Percentiles rank a stretch among this genome's conserved stretches.
These are phyloP conservation scores for Polyommatus icarus DNA, from an alignment of 2,888 invertebrate species.

Conservation along the genomic window DNA sequence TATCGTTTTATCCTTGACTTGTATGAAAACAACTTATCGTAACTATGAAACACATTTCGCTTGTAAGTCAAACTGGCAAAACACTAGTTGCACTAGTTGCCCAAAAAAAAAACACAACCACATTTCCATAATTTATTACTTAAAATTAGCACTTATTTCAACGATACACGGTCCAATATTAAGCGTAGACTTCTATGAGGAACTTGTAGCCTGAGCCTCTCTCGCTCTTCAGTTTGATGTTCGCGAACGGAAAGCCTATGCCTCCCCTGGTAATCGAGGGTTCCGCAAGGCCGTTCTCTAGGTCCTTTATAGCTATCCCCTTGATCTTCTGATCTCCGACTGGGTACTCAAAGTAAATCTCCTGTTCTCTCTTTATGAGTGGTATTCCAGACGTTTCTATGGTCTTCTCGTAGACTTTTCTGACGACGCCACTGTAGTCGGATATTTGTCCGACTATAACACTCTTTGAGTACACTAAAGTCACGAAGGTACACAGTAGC, in stretches of 20 bases:
- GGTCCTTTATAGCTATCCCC: slow-evolving; percentile 67
- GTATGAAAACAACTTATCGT: background rate
- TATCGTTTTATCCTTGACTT: background rate
- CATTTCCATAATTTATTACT: background rate
- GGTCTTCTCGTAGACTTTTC: slow-evolving; percentile 56
- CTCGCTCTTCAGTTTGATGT: slow-evolving; percentile 70
- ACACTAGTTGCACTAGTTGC: background rate
- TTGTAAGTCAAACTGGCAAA: background rate
- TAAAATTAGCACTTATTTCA: slow-evolving; percentile 13
- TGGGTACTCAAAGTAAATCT: slow-evolving; percentile 57
- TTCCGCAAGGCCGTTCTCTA: slow-evolving; percentile 64
- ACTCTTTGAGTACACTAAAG: slow-evolving; percentile 50
- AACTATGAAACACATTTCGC: too few relatives aligned
- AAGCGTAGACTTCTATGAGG: slow-evolving; percentile 67
- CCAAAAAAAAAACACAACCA: background rate
- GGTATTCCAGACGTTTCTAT: slow-evolving; percentile 53
- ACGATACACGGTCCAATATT: slow-evolving; percentile 38
- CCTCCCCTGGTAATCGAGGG: slow-evolving; percentile 69
- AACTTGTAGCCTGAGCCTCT: slow-evolving; percentile 64
- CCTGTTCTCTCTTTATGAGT: slow-evolving; percentile 57
- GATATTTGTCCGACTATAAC: slow-evolving; percentile 62
- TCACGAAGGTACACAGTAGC: slow-evolving; percentile 43
- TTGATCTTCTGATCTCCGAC: slow-evolving; percentile 62
- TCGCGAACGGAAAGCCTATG: slow-evolving; percentile 61
- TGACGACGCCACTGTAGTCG: slow-evolving; percentile 54